Evolutionary conservation across 64 coral and sea anemone species (phyloP), one percentile per base, ranked within the genome.

Genomic region (Pocillopora verrucosa): DNA sequence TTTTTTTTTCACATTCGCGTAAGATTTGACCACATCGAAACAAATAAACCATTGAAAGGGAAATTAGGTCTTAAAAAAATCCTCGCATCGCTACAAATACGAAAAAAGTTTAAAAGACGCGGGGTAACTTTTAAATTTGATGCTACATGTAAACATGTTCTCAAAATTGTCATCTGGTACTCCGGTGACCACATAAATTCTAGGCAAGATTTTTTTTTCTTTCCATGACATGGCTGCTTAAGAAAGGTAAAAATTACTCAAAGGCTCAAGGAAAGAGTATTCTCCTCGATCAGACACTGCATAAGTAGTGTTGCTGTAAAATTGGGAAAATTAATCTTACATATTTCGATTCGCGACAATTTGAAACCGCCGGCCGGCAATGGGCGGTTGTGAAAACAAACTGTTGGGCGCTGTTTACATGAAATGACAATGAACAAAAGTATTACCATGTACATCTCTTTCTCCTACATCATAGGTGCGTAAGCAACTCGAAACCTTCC

Each of bases 391-490:
- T 19, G 10, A 70, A 76, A 77, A 77, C 36, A 92, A 87, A 86
- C 65, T 41, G 41, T 89, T 89, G 68, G 64, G 37, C 35, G 36
- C 72, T 38, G 12, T 72, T 58, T 36, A 76, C 58, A 77, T 25
- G 26, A 16, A 37, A 95, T 65, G 75, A n/a, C 51, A 16, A 79
- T 17, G 19, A 56, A 76, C 59, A 79, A 36, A 14, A 19, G 34
- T 56, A 88, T 89, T 93, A 99, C 97, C 97, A 60, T 99, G 90
- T 30, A 90, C 60, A 82, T 99, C 97, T 93, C 76, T 92, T 80
- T 95, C 90, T 61, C 34, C 84, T 59, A 99, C 85, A 87, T 99
- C 97, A 81, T 91, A 92, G 37, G 67, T 36, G 19, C 94, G 83
- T 80, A 99, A 76, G 75, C 77, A 90, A 45, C 83, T 75, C 34